Percentiles rank a stretch among this genome's conserved stretches.
phyloP scores from a whole-genome alignment of 2,797 vertebrate species.

The Lophotriccus pileatus region DNA sequence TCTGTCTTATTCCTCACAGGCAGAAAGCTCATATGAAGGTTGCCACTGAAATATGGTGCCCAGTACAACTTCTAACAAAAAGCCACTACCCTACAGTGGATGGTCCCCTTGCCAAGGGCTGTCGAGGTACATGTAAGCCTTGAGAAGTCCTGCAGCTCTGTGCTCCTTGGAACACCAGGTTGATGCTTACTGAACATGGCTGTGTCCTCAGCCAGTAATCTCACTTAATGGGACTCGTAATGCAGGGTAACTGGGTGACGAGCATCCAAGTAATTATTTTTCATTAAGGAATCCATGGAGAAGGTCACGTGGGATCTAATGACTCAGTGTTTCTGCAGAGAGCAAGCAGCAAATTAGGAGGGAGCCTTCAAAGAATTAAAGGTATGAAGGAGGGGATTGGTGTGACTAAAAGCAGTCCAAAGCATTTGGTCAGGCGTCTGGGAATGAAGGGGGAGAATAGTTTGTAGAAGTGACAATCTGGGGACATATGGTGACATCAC shows the following conservation, averaged over 20 bases:
- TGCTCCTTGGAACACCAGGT: not conserved
- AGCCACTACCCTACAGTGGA: not conserved
- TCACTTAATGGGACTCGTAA: not conserved
- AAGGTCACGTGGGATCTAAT: not conserved
- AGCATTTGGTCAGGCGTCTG: not conserved
- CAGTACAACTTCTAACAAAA: not conserved
- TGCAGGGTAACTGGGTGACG: not conserved
- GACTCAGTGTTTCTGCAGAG: not conserved
- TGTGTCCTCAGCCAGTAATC: not conserved
- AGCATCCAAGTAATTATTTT: not conserved
- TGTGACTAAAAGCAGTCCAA: not conserved
- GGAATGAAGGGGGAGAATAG: not conserved
- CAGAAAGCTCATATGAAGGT: not conserved
- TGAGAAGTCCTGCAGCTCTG: not conserved
- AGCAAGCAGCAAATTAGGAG: not conserved
- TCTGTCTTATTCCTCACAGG: fast-evolving
- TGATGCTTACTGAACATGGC: not conserved
- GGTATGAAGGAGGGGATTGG: not conserved
- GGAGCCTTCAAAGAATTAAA: not conserved
- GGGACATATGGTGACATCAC: fast-evolving
- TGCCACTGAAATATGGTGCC: not conserved
- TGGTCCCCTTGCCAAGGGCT: not conserved
- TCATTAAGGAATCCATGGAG: not conserved
- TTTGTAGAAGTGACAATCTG: not conserved
- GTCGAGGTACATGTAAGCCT: not conserved